Percentiles rank a stretch among this genome's conserved stretches.
Evolutionary conservation across 2,888 invertebrate genomes (phyloP).

Genomic region (Cephus pulcher): DNA sequence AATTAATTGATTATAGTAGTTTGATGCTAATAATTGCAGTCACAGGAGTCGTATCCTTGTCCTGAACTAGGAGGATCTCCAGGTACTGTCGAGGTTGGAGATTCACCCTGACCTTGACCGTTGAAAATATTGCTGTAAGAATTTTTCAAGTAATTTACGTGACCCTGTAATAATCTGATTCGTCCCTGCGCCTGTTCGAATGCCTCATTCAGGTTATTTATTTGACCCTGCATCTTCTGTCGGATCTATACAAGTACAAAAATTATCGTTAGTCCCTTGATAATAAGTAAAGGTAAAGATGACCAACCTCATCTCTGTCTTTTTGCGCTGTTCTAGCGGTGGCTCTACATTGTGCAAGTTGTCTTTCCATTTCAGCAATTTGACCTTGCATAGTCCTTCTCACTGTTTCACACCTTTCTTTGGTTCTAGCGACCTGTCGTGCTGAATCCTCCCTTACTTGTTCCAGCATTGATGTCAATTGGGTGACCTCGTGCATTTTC

Average conservation of each 20-base stretch:
- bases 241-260: slow-evolving; percentile 68
- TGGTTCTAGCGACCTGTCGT: slow-evolving; percentile 74
- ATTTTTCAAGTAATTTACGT: slow-evolving; percentile 73
- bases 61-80: slow-evolving; percentile 34
- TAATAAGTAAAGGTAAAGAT: slow-evolving; percentile 2
- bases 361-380: slow-evolving; percentile 76
- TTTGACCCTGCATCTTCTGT: slow-evolving; percentile 77
- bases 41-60: slow-evolving; percentile 57
- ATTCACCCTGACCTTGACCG: slow-evolving; percentile 43
- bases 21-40: slow-evolving; percentile 51
- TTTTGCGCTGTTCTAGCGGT: slow-evolving; percentile 75
- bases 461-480: slow-evolving; percentile 75
- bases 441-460: slow-evolving; percentile 76
- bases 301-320: slow-evolving; percentile 73
- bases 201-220: slow-evolving; percentile 75
- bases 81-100: slow-evolving; percentile 28
- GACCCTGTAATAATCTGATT: slow-evolving; percentile 73
- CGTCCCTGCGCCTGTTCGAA: slow-evolving; percentile 77
- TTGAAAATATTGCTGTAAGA: slow-evolving; percentile 60
- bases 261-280: background rate
- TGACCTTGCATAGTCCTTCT: slow-evolving; percentile 74
- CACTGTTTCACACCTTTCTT: slow-evolving; percentile 76
- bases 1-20: slow-evolving; percentile 4
- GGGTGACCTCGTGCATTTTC: slow-evolving; percentile 77
- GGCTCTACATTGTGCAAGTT: slow-evolving; percentile 75